Evolutionary conservation across 2,888 invertebrate genomes (phyloP).

Genomic region (Geophilus truncorum): DNA sequence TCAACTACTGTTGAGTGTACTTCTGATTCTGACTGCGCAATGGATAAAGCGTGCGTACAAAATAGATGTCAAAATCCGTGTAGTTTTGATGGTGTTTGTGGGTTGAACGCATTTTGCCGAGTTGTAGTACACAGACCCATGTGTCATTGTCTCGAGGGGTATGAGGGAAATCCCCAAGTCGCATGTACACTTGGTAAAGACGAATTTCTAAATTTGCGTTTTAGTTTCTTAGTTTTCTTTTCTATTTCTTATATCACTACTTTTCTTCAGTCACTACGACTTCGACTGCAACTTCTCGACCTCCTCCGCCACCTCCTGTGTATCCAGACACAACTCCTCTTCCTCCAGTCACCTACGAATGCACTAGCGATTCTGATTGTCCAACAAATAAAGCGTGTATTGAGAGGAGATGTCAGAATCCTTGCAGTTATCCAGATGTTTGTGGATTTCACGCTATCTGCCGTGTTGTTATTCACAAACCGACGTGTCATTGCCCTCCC

Average conservation of each 20-base stretch:
- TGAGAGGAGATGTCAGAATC: slow-evolving; percentile 53
- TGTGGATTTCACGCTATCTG: slow-evolving; percentile 73
- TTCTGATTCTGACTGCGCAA: slow-evolving; percentile 70
- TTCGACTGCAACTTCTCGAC: background rate
- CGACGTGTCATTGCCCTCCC: slow-evolving; percentile 66
- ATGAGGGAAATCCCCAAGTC: slow-evolving; percentile 69
- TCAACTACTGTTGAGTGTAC: slow-evolving; percentile 36
- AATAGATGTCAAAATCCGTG: slow-evolving; percentile 60
- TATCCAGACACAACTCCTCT: slow-evolving; percentile 50
- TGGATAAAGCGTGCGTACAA: slow-evolving; percentile 81
- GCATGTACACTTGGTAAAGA: slow-evolving; percentile 57
- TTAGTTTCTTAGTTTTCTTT: too few species aligned
- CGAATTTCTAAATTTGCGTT: too few species aligned
- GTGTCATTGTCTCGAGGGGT: slow-evolving; percentile 68
- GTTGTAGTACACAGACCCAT: slow-evolving; percentile 69
- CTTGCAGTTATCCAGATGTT: slow-evolving; percentile 61
- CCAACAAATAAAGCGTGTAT: slow-evolving; percentile 52
- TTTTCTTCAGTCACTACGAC: background rate
- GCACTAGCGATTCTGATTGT: slow-evolving; percentile 77
- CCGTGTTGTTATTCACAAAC: slow-evolving; percentile 66
- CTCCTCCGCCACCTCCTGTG: background rate
- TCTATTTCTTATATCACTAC: background rate
- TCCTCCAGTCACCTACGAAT: slow-evolving; percentile 54
- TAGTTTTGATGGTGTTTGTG: slow-evolving; percentile 57
- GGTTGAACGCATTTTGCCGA: slow-evolving; percentile 73